Base-by-base conservation (phyloP, 2,113 vertebrate species). In the Puffinus mauretanicus region DNA sequence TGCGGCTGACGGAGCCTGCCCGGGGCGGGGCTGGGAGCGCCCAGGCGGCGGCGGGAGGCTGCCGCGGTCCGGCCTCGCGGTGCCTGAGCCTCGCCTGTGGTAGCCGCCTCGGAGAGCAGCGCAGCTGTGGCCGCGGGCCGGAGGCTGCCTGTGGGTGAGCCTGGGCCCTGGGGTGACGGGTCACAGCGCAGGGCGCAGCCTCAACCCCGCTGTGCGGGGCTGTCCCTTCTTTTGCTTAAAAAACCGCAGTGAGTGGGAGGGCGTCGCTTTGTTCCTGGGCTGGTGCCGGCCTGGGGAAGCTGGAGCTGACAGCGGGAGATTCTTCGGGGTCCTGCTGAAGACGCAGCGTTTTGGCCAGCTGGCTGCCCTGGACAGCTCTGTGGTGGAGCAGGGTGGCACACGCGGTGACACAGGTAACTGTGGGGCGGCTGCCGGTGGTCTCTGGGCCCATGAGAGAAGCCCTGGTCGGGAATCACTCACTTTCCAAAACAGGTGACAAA, bases 301-400 rank as follows among this genome's bases (percentile, higher is more conserved):
- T 13, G 42, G 42, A 42, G 42, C 42, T 42, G 42, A 42, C 42
- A 42, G 13, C 42, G 12, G 25, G 47, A 44, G 67, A 5, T 3
- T 9, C 8, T 62, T 46, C 11, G 9, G 30, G 26, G 11, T 40
- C 12, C 24, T 11, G 32, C 10, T 44, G 38, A 46, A n/a, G 49
- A 13, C 21, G 3, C 19, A 2, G 16, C 6, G 0, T 44, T n/a
- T 36, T 20, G 34, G 58, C 15, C 13, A 12, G 26, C 34, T 5
- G 9, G 34, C 40, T 64, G 6, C n/a, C 20, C 17, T 46, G 16
- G 44, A 16, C 44, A 46, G 44, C 16, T 46, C 44, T 46, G 44
- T 46, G 44, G 17, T 7, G 7, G 44, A 18, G 44, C 44, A 17
- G 44, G 8, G 44, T 21, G 47, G 47, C 16, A 3, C 22, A 13